A percentile compares a stretch with the other conserved stretches of the same genome.
These are phyloP conservation scores for Melanotaenia pygmaea DNA, from an alignment of 2,797 vertebrate species.

Conservation along the genomic window DNA sequence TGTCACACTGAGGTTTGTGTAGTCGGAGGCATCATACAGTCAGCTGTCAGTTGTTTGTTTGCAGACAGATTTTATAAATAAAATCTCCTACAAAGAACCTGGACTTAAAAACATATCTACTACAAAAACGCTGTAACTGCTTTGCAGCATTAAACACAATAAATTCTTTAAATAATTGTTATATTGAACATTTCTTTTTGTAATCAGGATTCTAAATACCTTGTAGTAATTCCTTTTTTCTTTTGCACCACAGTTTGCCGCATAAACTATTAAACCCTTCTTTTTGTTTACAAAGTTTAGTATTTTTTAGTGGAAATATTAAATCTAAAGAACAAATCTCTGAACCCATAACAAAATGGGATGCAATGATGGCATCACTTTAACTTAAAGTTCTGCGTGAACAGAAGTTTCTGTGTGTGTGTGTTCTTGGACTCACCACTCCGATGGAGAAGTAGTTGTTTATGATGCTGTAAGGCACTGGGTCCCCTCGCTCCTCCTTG, in stretches of 20 bases:
- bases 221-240: background rate
- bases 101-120: background rate
- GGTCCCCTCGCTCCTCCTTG: conserved; percentile 93
- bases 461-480: conserved; percentile 94
- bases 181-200: background rate
- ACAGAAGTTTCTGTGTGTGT: background rate
- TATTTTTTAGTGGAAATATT: background rate
- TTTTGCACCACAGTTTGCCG: background rate
- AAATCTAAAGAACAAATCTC: background rate
- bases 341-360: background rate
- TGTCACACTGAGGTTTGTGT: conserved; percentile 18
- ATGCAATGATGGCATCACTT: background rate
- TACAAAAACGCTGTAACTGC: background rate
- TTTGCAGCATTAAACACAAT: background rate
- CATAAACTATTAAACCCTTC: background rate
- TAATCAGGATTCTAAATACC: background rate
- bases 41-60: conserved; percentile 18
- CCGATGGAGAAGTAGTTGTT: conserved; percentile 98
- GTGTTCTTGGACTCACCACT: conserved; percentile 85
- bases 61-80: background rate
- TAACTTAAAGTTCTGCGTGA: background rate
- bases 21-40: conserved; percentile 14
- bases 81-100: conserved; percentile 7
- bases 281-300: background rate
- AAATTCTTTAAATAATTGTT: background rate